phyloP scores from a whole-genome alignment of 1,140 invertebrate species.

The Akabosia matsudoensis region DNA sequence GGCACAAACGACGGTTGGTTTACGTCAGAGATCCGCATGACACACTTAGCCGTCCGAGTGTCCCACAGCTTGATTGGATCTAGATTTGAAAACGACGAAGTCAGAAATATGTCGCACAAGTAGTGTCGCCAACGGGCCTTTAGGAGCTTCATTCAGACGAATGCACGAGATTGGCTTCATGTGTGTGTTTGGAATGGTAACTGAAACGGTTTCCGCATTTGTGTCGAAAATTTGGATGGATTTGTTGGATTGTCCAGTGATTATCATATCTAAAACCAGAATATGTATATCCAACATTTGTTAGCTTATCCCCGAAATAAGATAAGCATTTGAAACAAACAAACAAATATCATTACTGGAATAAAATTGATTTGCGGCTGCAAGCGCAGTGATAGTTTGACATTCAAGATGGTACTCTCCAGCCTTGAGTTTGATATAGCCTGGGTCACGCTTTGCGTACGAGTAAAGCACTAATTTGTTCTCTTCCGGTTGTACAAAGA shows the following conservation, averaged over 20 bases:
- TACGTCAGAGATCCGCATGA: slow-evolving; percentile 35
- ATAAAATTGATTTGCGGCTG: slow-evolving; percentile 43
- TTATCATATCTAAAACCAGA: slow-evolving; percentile 31
- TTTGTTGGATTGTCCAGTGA: slow-evolving; percentile 36
- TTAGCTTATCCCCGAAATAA: background rate
- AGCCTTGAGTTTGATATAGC: slow-evolving; percentile 19
- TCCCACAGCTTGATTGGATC: slow-evolving; percentile 44
- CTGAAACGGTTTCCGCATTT: slow-evolving; percentile 28
- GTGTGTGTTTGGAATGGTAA: slow-evolving; percentile 34
- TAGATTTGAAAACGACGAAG: slow-evolving; percentile 23
- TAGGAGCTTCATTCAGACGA: slow-evolving; percentile 42
- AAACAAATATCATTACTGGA: slow-evolving; percentile 31
- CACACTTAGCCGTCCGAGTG: slow-evolving; percentile 36
- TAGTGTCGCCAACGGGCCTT: background rate
- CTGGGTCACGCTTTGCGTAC: background rate
- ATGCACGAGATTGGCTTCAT: slow-evolving; percentile 33
- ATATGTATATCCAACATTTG: no score
- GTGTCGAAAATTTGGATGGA: slow-evolving; percentile 35
- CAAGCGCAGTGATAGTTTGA: slow-evolving; percentile 40
- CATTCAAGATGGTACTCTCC: slow-evolving; percentile 29
- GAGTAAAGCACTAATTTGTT: slow-evolving; percentile 40
- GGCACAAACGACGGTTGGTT: slow-evolving; percentile 23
- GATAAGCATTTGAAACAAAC: background rate
- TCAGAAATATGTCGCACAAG: slow-evolving; percentile 38
- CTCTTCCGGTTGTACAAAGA: slow-evolving; percentile 41